Conservation (phyloP, 2,888 invertebrate species). For the Drosophila anomalata region DNA sequence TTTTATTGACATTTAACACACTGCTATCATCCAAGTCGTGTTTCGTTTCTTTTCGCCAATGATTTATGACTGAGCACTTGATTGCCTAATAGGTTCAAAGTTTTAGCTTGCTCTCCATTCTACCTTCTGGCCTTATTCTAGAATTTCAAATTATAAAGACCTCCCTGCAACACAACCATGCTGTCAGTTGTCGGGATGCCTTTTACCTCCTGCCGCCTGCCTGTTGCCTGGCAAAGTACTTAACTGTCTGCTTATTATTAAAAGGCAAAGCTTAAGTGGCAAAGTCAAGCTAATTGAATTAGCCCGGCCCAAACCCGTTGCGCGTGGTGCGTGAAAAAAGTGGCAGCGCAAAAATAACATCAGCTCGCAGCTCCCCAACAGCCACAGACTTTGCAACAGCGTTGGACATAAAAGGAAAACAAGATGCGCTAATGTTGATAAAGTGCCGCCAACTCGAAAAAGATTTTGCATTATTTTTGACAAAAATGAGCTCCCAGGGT, state of each 20-base stretch:
- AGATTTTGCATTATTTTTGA: slow-evolving; percentile 57
- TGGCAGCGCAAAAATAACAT: slow-evolving; percentile 51
- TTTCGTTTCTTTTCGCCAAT: slow-evolving; percentile 17
- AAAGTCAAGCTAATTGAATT: slow-evolving; percentile 77
- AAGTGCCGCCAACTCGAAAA: slow-evolving; percentile 63
- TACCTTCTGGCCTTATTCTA: not conserved
- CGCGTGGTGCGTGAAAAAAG: slow-evolving; percentile 71
- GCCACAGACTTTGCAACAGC: slow-evolving; percentile 22
- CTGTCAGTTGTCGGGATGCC: not conserved
- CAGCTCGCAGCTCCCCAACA: slow-evolving; percentile 17
- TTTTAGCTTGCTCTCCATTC: slow-evolving; percentile 11
- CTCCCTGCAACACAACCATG: not conserved
- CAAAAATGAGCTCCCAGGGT: slow-evolving; percentile 5
- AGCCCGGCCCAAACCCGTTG: slow-evolving; percentile 60
- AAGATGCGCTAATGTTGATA: slow-evolving; percentile 69
- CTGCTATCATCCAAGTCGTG: slow-evolving; percentile 19
- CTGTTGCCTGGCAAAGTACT: slow-evolving; percentile 64
- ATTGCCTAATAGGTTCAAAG: slow-evolving; percentile 54
- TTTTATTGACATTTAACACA: slow-evolving; percentile 75
- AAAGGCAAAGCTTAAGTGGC: slow-evolving; percentile 76
- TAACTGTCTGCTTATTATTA: slow-evolving; percentile 75
- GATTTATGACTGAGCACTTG: slow-evolving; percentile 40
- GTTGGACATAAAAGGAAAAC: slow-evolving; percentile 43
- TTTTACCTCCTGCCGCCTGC: not conserved
- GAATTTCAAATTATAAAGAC: slow-evolving; percentile 17